phyloP scores from a whole-genome alignment of 30 jellyfish, hydroid and myxozoan species.

The Sanderia malayensis region DNA sequence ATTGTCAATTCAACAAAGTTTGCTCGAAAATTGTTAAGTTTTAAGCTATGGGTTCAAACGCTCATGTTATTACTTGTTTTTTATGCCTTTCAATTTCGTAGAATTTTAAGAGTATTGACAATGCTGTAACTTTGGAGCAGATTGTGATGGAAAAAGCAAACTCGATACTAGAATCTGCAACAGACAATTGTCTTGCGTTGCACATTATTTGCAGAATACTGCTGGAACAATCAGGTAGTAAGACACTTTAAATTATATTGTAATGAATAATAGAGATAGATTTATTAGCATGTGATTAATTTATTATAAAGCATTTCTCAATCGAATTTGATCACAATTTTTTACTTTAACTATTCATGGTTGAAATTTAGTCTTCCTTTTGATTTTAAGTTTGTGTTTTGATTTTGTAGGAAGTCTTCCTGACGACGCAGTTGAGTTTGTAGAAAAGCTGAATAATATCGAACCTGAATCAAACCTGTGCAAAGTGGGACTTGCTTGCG shows the following conservation, averaged over 20 bases:
- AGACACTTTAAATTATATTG: too few relatives aligned
- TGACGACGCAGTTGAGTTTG: conserved; percentile 3
- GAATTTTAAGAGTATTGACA: conserved; percentile 5
- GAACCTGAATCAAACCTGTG: conserved; percentile 2
- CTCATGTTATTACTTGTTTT: too few relatives aligned
- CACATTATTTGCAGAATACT: conserved; percentile 8
- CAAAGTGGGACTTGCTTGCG: conserved; percentile 19
- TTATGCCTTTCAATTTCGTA: conserved; percentile 2
- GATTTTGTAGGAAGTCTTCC: not conserved
- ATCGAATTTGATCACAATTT: too few relatives aligned
- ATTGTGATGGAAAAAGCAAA: conserved; percentile 24
- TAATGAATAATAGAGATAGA: too few relatives aligned
- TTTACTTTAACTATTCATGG: too few relatives aligned
- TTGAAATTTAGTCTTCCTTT: too few relatives aligned
- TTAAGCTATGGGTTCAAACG: too few relatives aligned
- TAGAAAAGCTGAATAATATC: not conserved
- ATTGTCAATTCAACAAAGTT: too few relatives aligned
- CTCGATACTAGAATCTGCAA: conserved; percentile 11
- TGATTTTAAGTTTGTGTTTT: too few relatives aligned
- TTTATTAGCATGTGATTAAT: too few relatives aligned
- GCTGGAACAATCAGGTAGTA: conserved; percentile 38
- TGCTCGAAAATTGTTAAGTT: too few relatives aligned
- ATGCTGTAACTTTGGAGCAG: conserved; percentile 6
- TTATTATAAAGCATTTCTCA: too few relatives aligned
- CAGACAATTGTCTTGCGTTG: conserved; percentile 17